phyloP scores from a whole-genome alignment of 2,113 vertebrate genomes.

The Platanista minor region DNA sequence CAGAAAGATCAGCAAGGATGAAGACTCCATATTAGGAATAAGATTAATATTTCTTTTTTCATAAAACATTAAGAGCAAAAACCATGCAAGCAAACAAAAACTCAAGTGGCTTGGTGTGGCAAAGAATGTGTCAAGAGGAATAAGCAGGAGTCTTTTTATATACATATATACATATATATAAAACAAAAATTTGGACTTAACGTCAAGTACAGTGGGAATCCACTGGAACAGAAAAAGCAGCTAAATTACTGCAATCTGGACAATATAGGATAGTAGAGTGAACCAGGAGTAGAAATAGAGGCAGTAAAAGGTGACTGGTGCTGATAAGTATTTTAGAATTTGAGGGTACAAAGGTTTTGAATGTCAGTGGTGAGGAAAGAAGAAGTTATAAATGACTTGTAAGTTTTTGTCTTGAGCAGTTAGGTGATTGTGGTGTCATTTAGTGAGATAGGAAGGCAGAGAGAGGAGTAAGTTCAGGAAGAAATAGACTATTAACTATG shows the following conservation, averaged over 20 bases:
- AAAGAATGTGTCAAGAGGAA: not conserved
- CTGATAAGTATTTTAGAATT: not conserved
- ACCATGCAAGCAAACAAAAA: not conserved
- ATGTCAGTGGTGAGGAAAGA: not conserved
- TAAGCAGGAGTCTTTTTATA: not conserved
- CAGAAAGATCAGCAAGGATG: not conserved
- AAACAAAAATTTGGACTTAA: not conserved
- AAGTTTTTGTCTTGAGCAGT: not conserved
- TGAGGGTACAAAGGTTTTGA: not conserved
- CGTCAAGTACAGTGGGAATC: not conserved
- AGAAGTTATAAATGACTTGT: not conserved
- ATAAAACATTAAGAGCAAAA: not conserved
- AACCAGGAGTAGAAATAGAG: not conserved
- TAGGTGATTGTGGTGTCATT: not conserved
- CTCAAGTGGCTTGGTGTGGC: accelerated
- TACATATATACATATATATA: not conserved
- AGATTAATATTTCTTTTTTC: not conserved
- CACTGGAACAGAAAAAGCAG: not conserved
- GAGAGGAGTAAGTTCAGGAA: not conserved
- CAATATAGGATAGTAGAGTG: not conserved
- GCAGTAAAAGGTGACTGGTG: not conserved
- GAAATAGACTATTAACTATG: not conserved
- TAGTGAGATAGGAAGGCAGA: not conserved
- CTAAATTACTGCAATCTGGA: not conserved
- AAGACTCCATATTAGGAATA: not conserved